Base-by-base conservation (phyloP, 2,113 vertebrate species). In the Eurystomus gularis region DNA sequence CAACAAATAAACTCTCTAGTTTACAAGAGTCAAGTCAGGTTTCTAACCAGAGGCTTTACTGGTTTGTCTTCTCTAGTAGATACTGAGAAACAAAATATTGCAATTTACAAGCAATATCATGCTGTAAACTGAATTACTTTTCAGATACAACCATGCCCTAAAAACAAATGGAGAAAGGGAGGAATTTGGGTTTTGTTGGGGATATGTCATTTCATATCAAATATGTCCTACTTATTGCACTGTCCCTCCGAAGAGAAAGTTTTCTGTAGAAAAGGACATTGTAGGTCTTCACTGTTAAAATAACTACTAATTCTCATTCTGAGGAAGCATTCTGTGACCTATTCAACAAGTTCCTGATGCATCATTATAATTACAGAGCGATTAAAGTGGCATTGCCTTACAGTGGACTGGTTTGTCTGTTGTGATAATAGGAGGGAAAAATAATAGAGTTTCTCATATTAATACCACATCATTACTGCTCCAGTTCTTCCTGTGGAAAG, bases 151-250 rank as follows among this genome's bases (percentile, higher is more conserved):
- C 11, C 11, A 33, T 52, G 11, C n/a, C 9, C 11, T 42, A 37
- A 35, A 26, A 48, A 61, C 4, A 39, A 5, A 17, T 13, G 18
- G 39, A 51, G 23, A 19, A 37, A 77, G 8, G 1, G 12, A 85
- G 8, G 14, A 1, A 17, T 39, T 82, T 55, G 13, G n/a, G 31
- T 25, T 61, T 64, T 61, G 35, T 5, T 19, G 7, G 3, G 6
- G 35, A 49, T 13, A 19, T 4, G 4, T 4, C 0, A 11, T 49
- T 64, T 84, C 15, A 48, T 15, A 44, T 1, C 2, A 40, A 29
- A 20, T 55, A 35, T 4, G 8, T 39, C 69, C 13, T 58, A 19
- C 3, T 33, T 61, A 52, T 28, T 39, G 73, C 2, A 18, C 10
- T 15, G 12, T 25, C 11, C 8, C 20, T 48, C 11, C 4, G 4